Evolutionary conservation across 1,140 invertebrate species (phyloP), one percentile per base, ranked within the genome.

Genomic region (Atta cephalotes): DNA sequence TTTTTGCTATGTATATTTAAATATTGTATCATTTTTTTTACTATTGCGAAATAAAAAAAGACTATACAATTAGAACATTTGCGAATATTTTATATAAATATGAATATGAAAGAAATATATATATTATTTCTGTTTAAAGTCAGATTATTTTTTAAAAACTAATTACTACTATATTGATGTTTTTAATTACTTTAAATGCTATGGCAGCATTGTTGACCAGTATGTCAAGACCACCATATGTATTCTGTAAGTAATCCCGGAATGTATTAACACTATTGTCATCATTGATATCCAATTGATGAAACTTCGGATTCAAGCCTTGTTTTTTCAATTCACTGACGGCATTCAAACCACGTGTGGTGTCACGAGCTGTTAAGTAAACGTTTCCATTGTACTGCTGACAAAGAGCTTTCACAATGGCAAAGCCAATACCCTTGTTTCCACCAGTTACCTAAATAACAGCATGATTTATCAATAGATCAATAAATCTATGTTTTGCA

Each of bases 191-290:
- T 92, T 96, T 97, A 92, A 96, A 98, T 6, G 97, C 97, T 78
- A 98, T 98, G 0, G 96, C 98, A 70, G 98, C 98, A 96, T 98
- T 98, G 92, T 98, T 98, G 0, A 98, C 96, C 16, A 98, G 94
- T 39, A 98, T 89, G 95, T 98, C 98, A 2, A 98, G 93, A 1
- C 97, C 97, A 16, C 96, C 97, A 93, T 98, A 96, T 28, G 96
- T 96, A 39, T 96, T 91, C 91, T 96, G 95, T 0, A 98, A 89
- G 90, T 96, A 96, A 85, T 96, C 95, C 0, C 95, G 63, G 7
- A 91, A 87, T 18, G 28, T 66, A 1, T 14, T 65, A 16, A 91
- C 68, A 7, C 90, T 91, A 39, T 62, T 28, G 1, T 91, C 81
- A 18, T 91, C 78, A 0, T 31, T 87, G 35, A 91, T 0, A 31